Percentiles rank a stretch among this genome's conserved stretches.
These are phyloP conservation scores for Archivesica marissinica DNA, from an alignment of 1,140 invertebrate genomes.

Conservation along the genomic window DNA sequence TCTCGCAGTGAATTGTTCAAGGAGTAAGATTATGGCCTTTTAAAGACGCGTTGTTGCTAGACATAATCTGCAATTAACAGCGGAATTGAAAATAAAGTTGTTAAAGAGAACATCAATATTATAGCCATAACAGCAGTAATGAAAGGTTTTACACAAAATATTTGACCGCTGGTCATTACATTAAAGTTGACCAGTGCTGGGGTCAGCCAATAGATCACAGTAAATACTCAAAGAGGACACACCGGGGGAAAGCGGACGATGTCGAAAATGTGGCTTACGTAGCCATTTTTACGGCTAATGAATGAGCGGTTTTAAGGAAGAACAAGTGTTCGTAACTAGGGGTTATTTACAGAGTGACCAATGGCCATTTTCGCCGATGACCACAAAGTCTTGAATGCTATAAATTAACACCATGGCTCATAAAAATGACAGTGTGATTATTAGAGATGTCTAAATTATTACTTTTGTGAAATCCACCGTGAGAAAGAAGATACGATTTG, in stretches of 20 bases:
- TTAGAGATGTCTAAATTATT: slow-evolving; percentile 59
- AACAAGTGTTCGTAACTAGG: slow-evolving; percentile 36
- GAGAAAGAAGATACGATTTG: slow-evolving; percentile 48
- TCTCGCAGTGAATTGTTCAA: background rate
- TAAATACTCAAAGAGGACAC: slow-evolving; percentile 40
- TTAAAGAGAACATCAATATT: slow-evolving; percentile 53
- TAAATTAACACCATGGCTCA: slow-evolving; percentile 51
- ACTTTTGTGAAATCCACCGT: slow-evolving; percentile 41
- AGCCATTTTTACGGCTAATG: slow-evolving; percentile 26
- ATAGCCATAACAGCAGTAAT: slow-evolving; percentile 46
- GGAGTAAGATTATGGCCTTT: slow-evolving; percentile 24
- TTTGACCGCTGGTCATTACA: slow-evolving; percentile 57
- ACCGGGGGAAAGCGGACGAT: slow-evolving; percentile 13
- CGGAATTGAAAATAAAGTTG: slow-evolving; percentile 65
- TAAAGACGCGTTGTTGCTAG: background rate
- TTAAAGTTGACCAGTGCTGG: slow-evolving; percentile 56
- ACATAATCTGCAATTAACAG: slow-evolving; percentile 50
- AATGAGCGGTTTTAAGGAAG: slow-evolving; percentile 4
- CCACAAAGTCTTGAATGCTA: slow-evolving; percentile 43
- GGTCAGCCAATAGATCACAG: slow-evolving; percentile 52
- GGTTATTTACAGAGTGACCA: slow-evolving; percentile 58
- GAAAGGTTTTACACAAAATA: slow-evolving; percentile 61
- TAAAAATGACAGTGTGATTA: slow-evolving; percentile 56
- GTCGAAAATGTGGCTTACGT: background rate
- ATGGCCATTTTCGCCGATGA: slow-evolving; percentile 58